Percentiles rank a stretch among this genome's conserved stretches.
These are phyloP conservation scores for Tribolium freemani DNA, from an alignment of 2,888 invertebrate genomes.

Conservation along the genomic window DNA sequence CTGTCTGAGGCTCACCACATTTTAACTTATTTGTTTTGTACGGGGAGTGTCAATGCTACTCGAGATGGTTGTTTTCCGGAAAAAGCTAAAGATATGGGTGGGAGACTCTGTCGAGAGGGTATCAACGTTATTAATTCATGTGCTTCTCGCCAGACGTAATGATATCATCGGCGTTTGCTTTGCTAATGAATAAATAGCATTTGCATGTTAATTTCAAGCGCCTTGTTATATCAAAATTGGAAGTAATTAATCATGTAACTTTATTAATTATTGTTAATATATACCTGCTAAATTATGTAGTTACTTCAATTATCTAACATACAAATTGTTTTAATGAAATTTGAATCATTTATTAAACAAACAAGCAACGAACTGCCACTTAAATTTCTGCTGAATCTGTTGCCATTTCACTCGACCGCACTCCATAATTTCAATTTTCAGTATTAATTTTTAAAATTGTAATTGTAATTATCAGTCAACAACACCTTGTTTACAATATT, in stretches of 20 bases:
- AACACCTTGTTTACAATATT: background rate
- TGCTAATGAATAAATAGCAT: constrained; percentile 18
- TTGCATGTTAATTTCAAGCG: constrained; percentile 7
- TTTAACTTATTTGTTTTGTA: constrained; percentile 59
- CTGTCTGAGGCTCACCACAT: constrained; percentile 58
- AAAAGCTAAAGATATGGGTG: constrained; percentile 38
- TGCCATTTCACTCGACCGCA: background rate
- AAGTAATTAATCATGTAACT: constrained; percentile 32
- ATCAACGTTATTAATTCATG: constrained; percentile 14
- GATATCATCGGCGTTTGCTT: constrained; percentile 15
- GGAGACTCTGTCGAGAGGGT: background rate
- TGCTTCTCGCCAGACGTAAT: constrained; percentile 1
- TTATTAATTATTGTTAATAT: constrained; percentile 26
- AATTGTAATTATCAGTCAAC: too few relatives aligned
- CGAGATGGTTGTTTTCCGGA: constrained; percentile 46
- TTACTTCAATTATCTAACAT: constrained; percentile 6
- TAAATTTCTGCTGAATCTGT: background rate
- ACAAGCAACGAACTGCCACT: background rate
- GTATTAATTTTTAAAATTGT: too few relatives aligned
- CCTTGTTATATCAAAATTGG: constrained; percentile 17
- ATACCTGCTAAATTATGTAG: constrained; percentile 13
- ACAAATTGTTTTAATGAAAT: constrained; percentile 11
- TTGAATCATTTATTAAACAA: constrained; percentile 12
- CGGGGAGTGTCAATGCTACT: constrained; percentile 53
- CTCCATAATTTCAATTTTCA: too few relatives aligned